Evolutionary conservation across 2,888 invertebrate genomes (phyloP).

Genomic region (Azorinus chamasolen): DNA sequence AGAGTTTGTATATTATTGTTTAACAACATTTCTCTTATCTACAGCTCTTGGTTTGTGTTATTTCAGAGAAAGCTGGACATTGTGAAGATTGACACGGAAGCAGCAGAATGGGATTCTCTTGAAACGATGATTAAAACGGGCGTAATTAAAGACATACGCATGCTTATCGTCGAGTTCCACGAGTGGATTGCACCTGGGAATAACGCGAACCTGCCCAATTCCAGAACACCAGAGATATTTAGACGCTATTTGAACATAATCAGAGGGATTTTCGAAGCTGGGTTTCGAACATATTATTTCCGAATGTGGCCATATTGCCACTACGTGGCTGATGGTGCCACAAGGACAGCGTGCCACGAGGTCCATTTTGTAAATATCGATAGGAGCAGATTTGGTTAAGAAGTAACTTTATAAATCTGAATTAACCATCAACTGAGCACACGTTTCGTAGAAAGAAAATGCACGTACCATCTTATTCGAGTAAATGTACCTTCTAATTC

Average conservation of each 20-base stretch:
- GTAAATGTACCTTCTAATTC: too few species aligned
- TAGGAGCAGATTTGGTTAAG: too few species aligned
- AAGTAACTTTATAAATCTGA: too few species aligned
- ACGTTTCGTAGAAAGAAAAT: too few species aligned
- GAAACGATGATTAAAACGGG: background rate
- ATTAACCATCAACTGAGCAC: too few species aligned
- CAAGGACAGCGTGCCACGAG: slow-evolving; percentile 8
- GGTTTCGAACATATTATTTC: slow-evolving; percentile 10
- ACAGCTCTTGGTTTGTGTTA: too few species aligned
- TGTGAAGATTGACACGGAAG: slow-evolving; percentile 7
- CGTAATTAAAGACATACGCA: background rate
- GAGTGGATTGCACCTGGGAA: background rate
- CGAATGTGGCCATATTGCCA: slow-evolving; percentile 13
- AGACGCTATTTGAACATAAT: slow-evolving; percentile 6
- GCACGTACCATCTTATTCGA: too few species aligned
- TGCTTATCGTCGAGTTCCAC: slow-evolving; percentile 16
- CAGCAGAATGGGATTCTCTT: slow-evolving; percentile 9
- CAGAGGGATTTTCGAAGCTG: slow-evolving; percentile 1
- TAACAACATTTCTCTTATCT: too few species aligned
- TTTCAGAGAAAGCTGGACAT: slow-evolving; percentile 12
- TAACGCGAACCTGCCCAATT: background rate
- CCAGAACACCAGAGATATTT: slow-evolving; percentile 1
- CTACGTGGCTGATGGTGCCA: background rate
- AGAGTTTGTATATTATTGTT: too few species aligned
- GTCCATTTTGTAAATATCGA: slow-evolving; percentile 10